Evolutionary conservation across 2,113 vertebrate genomes (phyloP), one percentile per base, ranked within the genome.

Genomic region (Chaenogobius annularis): DNA sequence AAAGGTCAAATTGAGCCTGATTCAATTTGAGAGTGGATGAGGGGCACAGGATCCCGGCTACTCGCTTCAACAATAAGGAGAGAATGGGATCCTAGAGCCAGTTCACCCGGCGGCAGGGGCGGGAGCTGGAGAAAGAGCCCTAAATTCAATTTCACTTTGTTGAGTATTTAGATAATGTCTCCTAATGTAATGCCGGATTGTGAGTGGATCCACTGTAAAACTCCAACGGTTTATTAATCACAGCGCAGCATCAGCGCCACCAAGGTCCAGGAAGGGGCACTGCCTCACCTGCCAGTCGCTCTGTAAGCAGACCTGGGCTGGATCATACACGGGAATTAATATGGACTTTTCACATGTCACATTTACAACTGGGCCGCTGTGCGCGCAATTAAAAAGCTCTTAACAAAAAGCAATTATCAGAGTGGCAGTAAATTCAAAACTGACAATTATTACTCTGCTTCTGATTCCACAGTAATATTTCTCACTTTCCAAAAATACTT

Each of bases 141-240:
- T 81, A 90, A 93, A 92, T 92, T 91, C 85, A 88, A 93, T 93
- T 92, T 91, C 82, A 89, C 80, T 87, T 87, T 89, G 88, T 92
- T 84, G 89, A 92, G 89, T 88, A 91, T 91, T 92, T 90, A 92
- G 91, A 93, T 91, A 91, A 92, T 92, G 88, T 91, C 86, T 75
- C 70, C 85, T 90, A 90, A 93, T 88, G 83, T 79, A 89, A 91
- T 90, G 84, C 56, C 14, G 68, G 64, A 73, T 66, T 54, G 75
- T 75, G 78, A 83, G 81, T 78, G 80, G 70, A 72, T 81, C 75
- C 78, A 85, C 79, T 37, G 22, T 83, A 73, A 65, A 55, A 78
- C 79, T 22, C 64, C 59, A 0, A 65, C 44, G 1, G 78, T 66
- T 54, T 31, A 31, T 89, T 83, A 83, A 81, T 75, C 81, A 85